A percentile compares a stretch with the other conserved stretches of the same genome.
phyloP scores from a whole-genome alignment of 2,113 vertebrate species.

The Sterrhoptilus dennistouni region DNA sequence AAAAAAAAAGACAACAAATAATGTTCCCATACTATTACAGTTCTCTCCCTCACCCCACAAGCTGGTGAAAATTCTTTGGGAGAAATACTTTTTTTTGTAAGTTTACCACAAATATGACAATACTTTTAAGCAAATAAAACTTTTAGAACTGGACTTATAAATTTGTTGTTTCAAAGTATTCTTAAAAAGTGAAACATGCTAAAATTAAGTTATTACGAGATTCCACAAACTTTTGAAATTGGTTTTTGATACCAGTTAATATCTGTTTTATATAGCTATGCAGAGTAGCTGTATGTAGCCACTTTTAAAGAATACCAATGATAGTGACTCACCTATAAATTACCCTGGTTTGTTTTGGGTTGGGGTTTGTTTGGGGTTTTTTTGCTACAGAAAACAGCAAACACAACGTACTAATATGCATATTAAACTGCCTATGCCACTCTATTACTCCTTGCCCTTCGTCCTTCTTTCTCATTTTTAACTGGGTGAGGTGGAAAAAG shows the following conservation, averaged over 20 bases:
- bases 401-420: not conserved
- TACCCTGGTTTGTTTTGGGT: not conserved
- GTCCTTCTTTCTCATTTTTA: not conserved
- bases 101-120: not conserved
- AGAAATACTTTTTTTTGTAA: not conserved
- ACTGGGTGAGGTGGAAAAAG: not conserved
- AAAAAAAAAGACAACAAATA: not conserved
- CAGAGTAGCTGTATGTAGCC: not conserved
- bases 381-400: not conserved
- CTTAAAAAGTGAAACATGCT: not conserved
- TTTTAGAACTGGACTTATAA: not conserved
- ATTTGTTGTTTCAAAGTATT: not conserved
- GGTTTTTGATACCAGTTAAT: not conserved
- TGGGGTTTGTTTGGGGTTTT: fast-evolving
- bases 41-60: not conserved
- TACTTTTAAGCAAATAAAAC: not conserved
- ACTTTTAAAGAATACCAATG: not conserved
- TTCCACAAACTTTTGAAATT: not conserved
- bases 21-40: not conserved
- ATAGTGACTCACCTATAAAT: not conserved
- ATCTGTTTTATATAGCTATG: not conserved
- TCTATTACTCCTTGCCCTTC: not conserved
- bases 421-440: not conserved
- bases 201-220: not conserved
- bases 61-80: not conserved